These are phyloP conservation scores for Pinctada fucata DNA, from an alignment of 2,888 invertebrate species.

Conservation along the genomic window DNA sequence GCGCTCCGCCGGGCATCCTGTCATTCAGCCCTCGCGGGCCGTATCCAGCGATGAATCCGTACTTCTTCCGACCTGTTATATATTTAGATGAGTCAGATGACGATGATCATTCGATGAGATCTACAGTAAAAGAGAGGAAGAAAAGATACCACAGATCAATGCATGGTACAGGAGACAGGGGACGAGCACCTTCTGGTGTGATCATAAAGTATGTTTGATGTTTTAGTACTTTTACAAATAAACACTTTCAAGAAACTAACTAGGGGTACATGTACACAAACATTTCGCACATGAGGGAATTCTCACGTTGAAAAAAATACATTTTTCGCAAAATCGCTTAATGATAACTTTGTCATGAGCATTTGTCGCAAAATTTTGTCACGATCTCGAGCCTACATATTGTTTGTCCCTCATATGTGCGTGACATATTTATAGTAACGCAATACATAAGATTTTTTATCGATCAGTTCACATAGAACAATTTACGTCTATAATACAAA, in stretches of 20 bases:
- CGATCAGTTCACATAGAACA: too few species aligned
- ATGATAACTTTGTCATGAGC: too few species aligned
- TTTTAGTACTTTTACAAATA: neutral
- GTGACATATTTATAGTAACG: too few species aligned
- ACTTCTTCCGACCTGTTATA: constrained; percentile 10
- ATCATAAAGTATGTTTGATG: constrained; percentile 34
- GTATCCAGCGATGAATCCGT: constrained; percentile 18
- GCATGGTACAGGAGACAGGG: neutral
- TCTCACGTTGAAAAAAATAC: too few species aligned
- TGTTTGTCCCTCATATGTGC: too few species aligned
- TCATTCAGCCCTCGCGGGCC: constrained; percentile 13
- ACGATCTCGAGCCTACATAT: too few species aligned
- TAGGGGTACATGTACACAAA: too few species aligned
- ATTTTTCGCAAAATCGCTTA: too few species aligned
- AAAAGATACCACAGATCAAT: constrained; percentile 33
- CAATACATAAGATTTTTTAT: too few species aligned
- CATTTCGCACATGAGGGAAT: too few species aligned
- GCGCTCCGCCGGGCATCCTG: constrained; percentile 24
- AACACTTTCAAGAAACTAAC: constrained; percentile 15
- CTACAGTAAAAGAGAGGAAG: constrained; percentile 33
- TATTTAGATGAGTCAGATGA: constrained; percentile 24
- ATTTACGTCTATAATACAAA: too few species aligned
- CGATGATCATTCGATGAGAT: constrained; percentile 20
- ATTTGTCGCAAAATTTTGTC: too few species aligned
- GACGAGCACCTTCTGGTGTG: constrained; percentile 22